phyloP scores from a whole-genome alignment of 2,113 vertebrate species.

The Vulpes vulpes region DNA sequence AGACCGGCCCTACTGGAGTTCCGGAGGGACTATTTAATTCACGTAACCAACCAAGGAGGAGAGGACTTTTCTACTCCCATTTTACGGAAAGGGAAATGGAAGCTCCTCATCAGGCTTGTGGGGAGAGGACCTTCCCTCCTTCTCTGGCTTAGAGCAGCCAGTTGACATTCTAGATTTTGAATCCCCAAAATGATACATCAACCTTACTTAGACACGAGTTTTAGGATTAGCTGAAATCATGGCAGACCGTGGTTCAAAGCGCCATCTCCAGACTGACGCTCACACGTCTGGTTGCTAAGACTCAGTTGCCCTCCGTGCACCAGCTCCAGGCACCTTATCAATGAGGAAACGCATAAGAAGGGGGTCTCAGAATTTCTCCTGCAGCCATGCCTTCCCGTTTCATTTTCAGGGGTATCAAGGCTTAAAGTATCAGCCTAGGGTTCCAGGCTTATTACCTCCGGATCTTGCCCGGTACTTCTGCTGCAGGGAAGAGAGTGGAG shows the following conservation, averaged over 20 bases:
- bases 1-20: neutral
- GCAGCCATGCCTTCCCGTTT: neutral
- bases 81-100: neutral
- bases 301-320: neutral
- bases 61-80: neutral
- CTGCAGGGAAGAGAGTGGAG: neutral
- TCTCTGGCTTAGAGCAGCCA: neutral
- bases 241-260: too few species aligned
- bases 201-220: neutral
- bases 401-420: neutral
- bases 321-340: neutral
- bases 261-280: neutral
- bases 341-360: neutral
- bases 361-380: neutral
- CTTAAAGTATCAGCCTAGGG: neutral
- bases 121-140: neutral
- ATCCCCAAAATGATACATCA: neutral
- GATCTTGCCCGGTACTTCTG: neutral
- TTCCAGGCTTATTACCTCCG: neutral
- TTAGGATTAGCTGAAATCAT: neutral
- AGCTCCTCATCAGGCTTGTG: neutral
- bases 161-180: neutral
- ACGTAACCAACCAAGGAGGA: neutral
- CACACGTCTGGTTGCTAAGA: too few species aligned
- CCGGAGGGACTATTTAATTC: neutral